A percentile compares a stretch with the other conserved stretches of the same genome.
Evolutionary conservation across 2,888 invertebrate genomes (phyloP).

Genomic region (Hyppa rectilinea): DNA sequence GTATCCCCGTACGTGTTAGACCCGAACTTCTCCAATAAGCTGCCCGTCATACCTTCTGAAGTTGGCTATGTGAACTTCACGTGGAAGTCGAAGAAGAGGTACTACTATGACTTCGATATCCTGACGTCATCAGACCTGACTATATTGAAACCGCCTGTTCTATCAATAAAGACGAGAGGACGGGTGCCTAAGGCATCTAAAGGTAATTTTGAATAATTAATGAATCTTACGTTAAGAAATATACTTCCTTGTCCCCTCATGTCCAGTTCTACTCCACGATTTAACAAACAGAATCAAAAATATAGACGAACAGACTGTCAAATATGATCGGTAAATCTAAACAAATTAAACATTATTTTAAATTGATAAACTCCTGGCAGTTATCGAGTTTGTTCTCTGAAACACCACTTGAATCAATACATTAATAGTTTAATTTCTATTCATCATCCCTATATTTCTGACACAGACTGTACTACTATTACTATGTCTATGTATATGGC

Average conservation of each 20-base stretch:
- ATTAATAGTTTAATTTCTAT: neutral
- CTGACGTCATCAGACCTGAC: slow-evolving; percentile 96
- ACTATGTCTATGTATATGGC: neutral
- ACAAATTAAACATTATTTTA: neutral
- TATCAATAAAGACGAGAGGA: slow-evolving; percentile 96
- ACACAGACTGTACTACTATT: neutral
- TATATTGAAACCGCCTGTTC: slow-evolving; percentile 95
- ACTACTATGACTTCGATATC: slow-evolving; percentile 96
- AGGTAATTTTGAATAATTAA: slow-evolving; percentile 88
- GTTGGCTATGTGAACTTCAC: slow-evolving; percentile 97
- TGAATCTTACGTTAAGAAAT: neutral
- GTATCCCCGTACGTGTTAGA: slow-evolving; percentile 96
- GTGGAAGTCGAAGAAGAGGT: slow-evolving; percentile 96
- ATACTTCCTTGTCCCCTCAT: too few species aligned
- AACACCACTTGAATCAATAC: neutral
- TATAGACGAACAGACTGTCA: neutral
- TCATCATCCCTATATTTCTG: neutral
- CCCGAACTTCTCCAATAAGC: slow-evolving; percentile 96
- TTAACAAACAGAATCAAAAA: neutral
- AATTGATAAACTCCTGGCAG: too few species aligned
- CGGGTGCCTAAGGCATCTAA: slow-evolving; percentile 96
- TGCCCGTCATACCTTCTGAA: slow-evolving; percentile 98
- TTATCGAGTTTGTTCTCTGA: neutral
- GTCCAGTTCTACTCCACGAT: neutral
- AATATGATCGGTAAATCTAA: neutral